These are phyloP conservation scores for Lepidurus arcticus DNA, from an alignment of 1,140 invertebrate genomes.

Conservation along the genomic window DNA sequence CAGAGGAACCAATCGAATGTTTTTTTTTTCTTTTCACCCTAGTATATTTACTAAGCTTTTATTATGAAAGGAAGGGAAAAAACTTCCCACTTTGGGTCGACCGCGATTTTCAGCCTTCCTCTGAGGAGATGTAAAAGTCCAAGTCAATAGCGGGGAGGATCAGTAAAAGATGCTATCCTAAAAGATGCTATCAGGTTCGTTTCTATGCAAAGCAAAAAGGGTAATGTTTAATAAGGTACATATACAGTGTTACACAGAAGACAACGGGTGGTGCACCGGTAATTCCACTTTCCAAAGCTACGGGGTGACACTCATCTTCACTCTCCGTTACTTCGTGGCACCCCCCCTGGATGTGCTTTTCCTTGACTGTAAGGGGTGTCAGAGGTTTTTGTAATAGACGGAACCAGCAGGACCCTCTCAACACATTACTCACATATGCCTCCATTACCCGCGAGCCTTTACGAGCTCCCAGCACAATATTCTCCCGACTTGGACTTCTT, in stretches of 20 bases:
- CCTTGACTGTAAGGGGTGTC: slow-evolving; percentile 8
- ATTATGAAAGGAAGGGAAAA: neutral
- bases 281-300: slow-evolving; percentile 2
- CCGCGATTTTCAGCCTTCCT: neutral
- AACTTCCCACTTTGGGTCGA: neutral
- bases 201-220: neutral
- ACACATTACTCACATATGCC: slow-evolving; percentile 21
- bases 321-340: slow-evolving; percentile 14
- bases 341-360: neutral
- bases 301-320: slow-evolving; percentile 17
- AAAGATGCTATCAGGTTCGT: neutral
- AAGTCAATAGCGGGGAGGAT: too few relatives aligned
- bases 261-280: slow-evolving; percentile 11
- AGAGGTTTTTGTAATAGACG: neutral
- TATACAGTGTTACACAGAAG: neutral
- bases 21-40: neutral
- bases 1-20: neutral
- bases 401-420: slow-evolving; percentile 13
- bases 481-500: slow-evolving; percentile 7
- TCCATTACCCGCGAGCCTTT: slow-evolving; percentile 5
- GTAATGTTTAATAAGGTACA: neutral
- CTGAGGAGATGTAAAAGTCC: neutral
- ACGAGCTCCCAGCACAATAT: slow-evolving; percentile 7
- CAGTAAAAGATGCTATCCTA: too few relatives aligned
- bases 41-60: neutral